A percentile compares a stretch with the other conserved stretches of the same genome.
phyloP scores from a whole-genome alignment of 2,888 invertebrate genomes.

The Chymomyza fuscimana region DNA sequence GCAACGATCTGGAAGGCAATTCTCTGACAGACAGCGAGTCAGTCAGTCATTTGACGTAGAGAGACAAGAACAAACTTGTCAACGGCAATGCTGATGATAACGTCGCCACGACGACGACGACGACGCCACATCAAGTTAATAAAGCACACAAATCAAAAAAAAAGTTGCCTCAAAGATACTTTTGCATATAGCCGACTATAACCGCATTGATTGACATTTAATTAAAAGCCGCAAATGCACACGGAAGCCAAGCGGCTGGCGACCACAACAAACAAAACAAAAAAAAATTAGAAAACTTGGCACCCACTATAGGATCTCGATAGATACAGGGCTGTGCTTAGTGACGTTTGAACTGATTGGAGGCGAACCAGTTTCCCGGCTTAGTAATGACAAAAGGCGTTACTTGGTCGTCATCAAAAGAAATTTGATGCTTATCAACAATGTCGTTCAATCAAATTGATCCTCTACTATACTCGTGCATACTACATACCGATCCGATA shows the following conservation, averaged over 20 bases:
- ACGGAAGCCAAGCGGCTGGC: constrained; percentile 55
- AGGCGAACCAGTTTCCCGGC: constrained; percentile 58
- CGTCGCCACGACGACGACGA: constrained; percentile 10
- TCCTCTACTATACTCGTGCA: constrained; percentile 26
- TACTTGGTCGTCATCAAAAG: constrained; percentile 58
- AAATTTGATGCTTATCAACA: constrained; percentile 72
- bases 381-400: constrained; percentile 62
- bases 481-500: constrained; percentile 3
- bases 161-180: constrained; percentile 43
- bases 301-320: constrained; percentile 55
- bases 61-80: constrained; percentile 43
- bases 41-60: constrained; percentile 45
- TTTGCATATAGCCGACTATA: not conserved
- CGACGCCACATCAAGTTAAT: constrained; percentile 59
- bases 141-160: constrained; percentile 69
- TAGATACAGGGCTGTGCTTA: constrained; percentile 13
- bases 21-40: constrained; percentile 35
- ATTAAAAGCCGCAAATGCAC: constrained; percentile 67
- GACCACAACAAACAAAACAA: constrained; percentile 36
- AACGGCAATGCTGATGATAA: not conserved
- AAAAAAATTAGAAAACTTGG: constrained; percentile 22
- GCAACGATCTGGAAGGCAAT: constrained; percentile 41
- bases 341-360: not conserved
- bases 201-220: constrained; percentile 65
- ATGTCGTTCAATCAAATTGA: constrained; percentile 57